Percentiles rank a stretch among this genome's conserved stretches.
These are phyloP conservation scores for Eutolmus rufibarbis DNA, from an alignment of 2,888 invertebrate genomes.

Conservation along the genomic window DNA sequence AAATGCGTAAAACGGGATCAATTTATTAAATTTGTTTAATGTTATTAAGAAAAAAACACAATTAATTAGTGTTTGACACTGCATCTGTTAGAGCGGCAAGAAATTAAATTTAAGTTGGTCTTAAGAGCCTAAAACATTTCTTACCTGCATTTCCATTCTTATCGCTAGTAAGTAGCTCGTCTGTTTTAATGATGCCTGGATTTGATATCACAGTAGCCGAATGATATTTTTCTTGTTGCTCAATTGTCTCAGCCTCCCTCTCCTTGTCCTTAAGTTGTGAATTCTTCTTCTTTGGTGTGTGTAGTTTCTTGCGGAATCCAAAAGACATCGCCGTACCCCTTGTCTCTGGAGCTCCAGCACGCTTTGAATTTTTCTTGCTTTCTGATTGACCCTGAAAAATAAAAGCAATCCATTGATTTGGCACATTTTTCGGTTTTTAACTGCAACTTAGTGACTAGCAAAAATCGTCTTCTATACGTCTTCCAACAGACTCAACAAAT, in stretches of 20 bases:
- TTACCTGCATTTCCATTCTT: slow-evolving; percentile 62
- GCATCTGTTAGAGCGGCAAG: no score
- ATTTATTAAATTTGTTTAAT: no score
- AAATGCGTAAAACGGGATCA: no score
- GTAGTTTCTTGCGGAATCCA: slow-evolving; percentile 77
- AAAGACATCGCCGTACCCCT: slow-evolving; percentile 83
- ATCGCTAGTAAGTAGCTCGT: slow-evolving; percentile 52
- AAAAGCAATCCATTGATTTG: background rate
- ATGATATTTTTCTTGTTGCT: slow-evolving; percentile 31
- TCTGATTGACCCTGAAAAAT: slow-evolving; percentile 61
- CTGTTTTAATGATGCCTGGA: slow-evolving; percentile 48
- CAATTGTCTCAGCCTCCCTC: slow-evolving; percentile 43
- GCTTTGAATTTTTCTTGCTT: slow-evolving; percentile 53
- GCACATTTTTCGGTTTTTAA: background rate
- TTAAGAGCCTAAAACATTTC: no score
- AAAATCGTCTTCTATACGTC: background rate
- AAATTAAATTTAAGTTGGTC: no score
- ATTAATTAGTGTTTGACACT: no score
- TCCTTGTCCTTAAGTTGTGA: slow-evolving; percentile 45
- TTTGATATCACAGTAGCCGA: slow-evolving; percentile 52
- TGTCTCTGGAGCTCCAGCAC: slow-evolving; percentile 55
- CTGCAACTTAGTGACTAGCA: background rate
- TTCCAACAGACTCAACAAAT: background rate
- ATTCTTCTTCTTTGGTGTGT: slow-evolving; percentile 63
- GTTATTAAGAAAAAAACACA: no score